These are phyloP conservation scores for Xestoiulus laeticollis DNA, from an alignment of 2,888 invertebrate genomes.

Conservation along the genomic window DNA sequence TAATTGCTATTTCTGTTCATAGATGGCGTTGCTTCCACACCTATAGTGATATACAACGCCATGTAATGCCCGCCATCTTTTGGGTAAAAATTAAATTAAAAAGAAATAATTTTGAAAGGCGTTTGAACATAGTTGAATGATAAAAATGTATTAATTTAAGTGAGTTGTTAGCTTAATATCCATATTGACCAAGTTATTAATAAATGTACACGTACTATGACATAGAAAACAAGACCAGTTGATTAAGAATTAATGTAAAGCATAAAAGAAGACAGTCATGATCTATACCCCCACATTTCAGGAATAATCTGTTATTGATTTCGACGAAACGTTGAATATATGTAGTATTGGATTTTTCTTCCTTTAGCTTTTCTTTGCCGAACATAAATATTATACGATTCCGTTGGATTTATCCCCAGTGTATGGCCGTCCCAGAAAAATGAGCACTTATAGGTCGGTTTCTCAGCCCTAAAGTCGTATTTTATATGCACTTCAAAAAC, in stretches of 20 bases:
- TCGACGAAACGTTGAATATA: background rate
- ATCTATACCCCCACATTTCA: background rate
- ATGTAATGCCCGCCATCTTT: no score
- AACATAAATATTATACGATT: conserved; percentile 49
- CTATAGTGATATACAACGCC: no score
- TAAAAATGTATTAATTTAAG: no score
- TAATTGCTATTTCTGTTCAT: no score
- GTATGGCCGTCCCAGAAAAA: conserved; percentile 43
- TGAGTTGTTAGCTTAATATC: background rate
- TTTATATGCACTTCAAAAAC: conserved; percentile 48
- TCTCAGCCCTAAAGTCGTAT: conserved; percentile 23
- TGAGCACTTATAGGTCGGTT: conserved; percentile 28
- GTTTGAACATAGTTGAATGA: no score
- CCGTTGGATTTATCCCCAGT: conserved; percentile 45
- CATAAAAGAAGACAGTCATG: background rate
- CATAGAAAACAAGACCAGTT: no score
- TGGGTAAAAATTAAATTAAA: no score
- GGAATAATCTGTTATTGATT: conserved; percentile 38
- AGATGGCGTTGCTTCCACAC: no score
- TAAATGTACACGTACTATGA: no score
- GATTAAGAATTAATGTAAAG: background rate
- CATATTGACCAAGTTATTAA: no score
- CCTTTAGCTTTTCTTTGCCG: conserved; percentile 32
- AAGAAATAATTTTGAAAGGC: no score
- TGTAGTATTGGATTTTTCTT: conserved; percentile 36